These are phyloP conservation scores for Sapayoa aenigma DNA, from an alignment of 2,113 vertebrate genomes.

Conservation along the genomic window DNA sequence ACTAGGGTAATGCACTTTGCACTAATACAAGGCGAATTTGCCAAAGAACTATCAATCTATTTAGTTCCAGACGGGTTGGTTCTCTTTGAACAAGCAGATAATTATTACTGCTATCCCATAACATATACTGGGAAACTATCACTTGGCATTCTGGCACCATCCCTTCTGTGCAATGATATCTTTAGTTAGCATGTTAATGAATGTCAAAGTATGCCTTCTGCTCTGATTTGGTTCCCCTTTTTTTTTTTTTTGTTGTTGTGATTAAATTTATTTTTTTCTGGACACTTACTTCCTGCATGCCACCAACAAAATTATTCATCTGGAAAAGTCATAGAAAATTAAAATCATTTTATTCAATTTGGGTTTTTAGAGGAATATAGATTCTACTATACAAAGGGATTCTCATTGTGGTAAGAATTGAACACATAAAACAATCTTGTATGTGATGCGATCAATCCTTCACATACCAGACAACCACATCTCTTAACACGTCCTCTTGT, in stretches of 20 bases:
- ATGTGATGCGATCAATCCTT: too few species aligned
- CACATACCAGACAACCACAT: neutral
- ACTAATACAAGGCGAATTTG: neutral
- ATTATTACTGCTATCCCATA: neutral
- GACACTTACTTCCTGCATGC: neutral
- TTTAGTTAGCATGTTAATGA: conserved; percentile 40
- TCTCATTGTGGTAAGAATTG: neutral
- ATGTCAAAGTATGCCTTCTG: conserved; percentile 16
- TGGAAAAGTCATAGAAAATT: neutral
- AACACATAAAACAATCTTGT: too few species aligned
- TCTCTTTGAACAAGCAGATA: neutral
- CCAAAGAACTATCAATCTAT: neutral
- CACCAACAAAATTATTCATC: neutral
- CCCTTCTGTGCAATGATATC: neutral
- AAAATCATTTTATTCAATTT: neutral
- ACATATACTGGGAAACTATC: neutral
- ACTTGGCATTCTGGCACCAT: neutral
- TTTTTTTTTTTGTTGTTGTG: neutral
- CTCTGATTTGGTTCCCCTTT: neutral
- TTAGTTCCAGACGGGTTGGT: neutral
- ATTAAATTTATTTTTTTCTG: neutral
- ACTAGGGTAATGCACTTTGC: neutral
- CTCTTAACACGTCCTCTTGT: neutral
- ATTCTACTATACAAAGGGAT: neutral
- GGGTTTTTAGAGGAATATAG: neutral